phyloP scores from a whole-genome alignment of 1,140 invertebrate species.

The Myzus persicae region DNA sequence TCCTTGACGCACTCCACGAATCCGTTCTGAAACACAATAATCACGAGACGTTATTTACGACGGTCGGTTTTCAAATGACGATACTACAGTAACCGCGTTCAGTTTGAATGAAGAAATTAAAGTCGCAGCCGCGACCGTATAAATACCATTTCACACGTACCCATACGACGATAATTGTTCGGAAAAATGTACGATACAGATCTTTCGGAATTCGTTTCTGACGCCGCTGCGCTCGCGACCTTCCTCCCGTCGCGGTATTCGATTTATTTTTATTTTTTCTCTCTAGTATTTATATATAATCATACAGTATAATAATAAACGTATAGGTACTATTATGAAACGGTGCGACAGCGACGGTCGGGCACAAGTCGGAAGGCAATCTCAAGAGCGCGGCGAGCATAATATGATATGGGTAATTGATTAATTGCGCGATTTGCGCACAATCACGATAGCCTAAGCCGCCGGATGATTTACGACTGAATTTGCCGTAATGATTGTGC shows the following conservation, averaged over 20 bases:
- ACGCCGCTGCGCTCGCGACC: constrained; percentile 37
- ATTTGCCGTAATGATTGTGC: neutral
- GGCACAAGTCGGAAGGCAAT: neutral
- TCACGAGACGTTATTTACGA: neutral
- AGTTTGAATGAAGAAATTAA: constrained; percentile 25
- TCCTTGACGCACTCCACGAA: constrained; percentile 74
- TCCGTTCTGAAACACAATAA: constrained; percentile 72
- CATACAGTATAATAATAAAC: neutral
- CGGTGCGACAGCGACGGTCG: neutral
- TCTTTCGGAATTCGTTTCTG: constrained; percentile 50
- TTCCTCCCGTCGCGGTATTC: neutral
- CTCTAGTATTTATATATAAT: neutral
- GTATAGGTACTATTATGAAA: neutral
- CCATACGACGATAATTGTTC: neutral
- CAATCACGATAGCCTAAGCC: neutral
- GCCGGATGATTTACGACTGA: constrained; percentile 22
- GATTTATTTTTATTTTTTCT: constrained; percentile 27
- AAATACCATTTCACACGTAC: constrained; percentile 28
- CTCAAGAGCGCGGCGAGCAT: neutral
- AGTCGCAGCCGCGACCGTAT: too few species aligned
- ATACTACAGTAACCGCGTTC: neutral
- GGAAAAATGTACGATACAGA: constrained; percentile 13
- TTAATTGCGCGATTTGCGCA: constrained; percentile 22
- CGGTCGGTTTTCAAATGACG: neutral
- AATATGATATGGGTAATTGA: neutral